Evolutionary conservation across 2,888 invertebrate species (phyloP).

Genomic region (Minunthozetes semirufus): DNA sequence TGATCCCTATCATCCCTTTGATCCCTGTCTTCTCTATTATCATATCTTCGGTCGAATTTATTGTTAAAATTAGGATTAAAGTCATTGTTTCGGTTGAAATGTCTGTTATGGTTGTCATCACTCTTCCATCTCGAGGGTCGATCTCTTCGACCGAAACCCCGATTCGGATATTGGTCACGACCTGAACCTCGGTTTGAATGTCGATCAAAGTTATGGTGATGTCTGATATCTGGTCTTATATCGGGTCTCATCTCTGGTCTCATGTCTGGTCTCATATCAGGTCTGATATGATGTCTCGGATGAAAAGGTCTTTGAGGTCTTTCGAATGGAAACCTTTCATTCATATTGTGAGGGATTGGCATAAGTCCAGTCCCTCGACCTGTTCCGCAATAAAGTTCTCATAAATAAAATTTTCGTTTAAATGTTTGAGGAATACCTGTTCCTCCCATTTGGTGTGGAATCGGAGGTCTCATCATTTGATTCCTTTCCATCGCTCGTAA

Average conservation of each 20-base stretch:
- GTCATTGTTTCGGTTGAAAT: slow-evolving; percentile 13
- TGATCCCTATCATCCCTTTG: background rate
- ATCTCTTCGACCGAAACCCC: slow-evolving; percentile 2
- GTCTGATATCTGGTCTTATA: background rate
- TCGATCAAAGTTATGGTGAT: slow-evolving; percentile 10
- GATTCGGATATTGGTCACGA: slow-evolving; percentile 14
- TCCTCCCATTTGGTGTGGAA: background rate
- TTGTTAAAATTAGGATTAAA: slow-evolving; percentile 7
- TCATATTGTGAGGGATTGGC: slow-evolving; percentile 20
- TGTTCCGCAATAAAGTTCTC: background rate
- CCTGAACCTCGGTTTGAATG: background rate
- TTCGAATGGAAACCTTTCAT: slow-evolving; percentile 7
- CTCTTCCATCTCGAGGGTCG: background rate
- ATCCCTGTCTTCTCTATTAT: background rate
- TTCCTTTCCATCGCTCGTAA: slow-evolving; percentile 25
- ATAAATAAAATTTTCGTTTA: background rate
- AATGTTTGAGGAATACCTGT: background rate
- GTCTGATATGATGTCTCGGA: slow-evolving; percentile 26
- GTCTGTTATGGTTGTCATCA: background rate
- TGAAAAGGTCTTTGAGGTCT: slow-evolving; percentile 14
- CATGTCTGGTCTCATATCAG: too few species aligned
- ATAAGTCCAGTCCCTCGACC: background rate
- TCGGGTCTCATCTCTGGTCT: background rate
- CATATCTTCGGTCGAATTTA: background rate
- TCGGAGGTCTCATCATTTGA: slow-evolving; percentile 17